Evolutionary conservation across 2,113 vertebrate genomes (phyloP), one percentile per base, ranked within the genome.

Genomic region (Zootoca vivipara): DNA sequence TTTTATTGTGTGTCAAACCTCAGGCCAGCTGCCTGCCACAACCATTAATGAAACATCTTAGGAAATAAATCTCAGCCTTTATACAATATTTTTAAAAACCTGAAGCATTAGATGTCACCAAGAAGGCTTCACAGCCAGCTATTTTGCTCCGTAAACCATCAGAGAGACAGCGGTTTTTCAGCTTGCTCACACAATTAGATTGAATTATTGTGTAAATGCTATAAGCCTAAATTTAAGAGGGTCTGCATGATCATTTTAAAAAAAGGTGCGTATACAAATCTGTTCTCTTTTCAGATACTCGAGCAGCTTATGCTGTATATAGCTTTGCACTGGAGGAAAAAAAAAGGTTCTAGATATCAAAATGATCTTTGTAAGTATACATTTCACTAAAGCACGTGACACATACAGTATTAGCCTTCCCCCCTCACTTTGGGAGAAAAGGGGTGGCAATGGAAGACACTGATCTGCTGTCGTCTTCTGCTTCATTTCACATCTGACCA

Each of bases 1-100:
- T 98, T 98, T 98, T 98, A 98, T 98, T 99, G 98, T 97, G 97
- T 98, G 98, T 98, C 98, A 98, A 97, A 97, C 97, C 96, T 95
- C 92, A 95, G 96, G 96, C 96, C 93, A 97, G 96, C 97, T 97
- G 97, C 97, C 95, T 97, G 97, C 97, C 96, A 97, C 95, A 96
- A 95, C 94, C 95, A 94, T 97, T 98, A 98, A 98, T 98, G 97
- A 98, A 97, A 98, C 97, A 98, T 97, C 94, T 97, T 96, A 96
- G 97, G 97, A 97, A 98, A 97, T 98, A 97, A 98, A 97, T 97
- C 96, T 97, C 96, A 95, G 95, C 94, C 97, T 96, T 96, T 96
- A 96, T 94, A 97, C 95, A 96, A 96, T 97, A 98, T 97, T 97
- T 97, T 95, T 78, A 90, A 97, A 97, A 97, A 95, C 94, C 95